Evolutionary conservation across 1,140 invertebrate genomes (phyloP), one percentile per base, ranked within the genome.

Genomic region (Cotesia chilonis): DNA sequence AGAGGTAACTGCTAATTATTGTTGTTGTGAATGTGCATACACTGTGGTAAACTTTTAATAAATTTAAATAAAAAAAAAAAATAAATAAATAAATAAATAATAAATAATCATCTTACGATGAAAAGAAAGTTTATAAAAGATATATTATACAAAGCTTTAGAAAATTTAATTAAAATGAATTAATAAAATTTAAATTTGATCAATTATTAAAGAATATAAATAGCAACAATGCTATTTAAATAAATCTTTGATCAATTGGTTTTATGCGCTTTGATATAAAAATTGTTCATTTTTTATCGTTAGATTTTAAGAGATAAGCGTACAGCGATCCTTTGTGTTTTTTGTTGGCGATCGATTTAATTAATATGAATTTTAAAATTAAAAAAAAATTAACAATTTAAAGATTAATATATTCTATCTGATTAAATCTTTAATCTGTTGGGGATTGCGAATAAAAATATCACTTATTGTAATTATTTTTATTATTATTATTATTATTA

Each of bases 381-480:
- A 77, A 73, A 74, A 76, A 28, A 64, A 70, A 28, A 77, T 35
- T 67, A 78, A 52, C 64, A 69, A 81, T 79, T 78, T 80, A 77
- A 73, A 79, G 65, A 75, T 37, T 61, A 74, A 68, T 73, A 78
- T 77, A 80, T 78, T 78, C 71, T 82, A 81, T 81, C 76, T 82
- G 78, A 82, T 78, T n/a, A 68, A 69, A 59, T 80, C 77, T 79
- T 76, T 63, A 80, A 57, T 5, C 4, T 74, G 81, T 84, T 84
- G 82, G 84, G 73, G 76, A 80, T 80, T 83, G 77, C 79, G 77
- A 83, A 70, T 12, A 83, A 82, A 81, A 84, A 84, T 83, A 85
- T 84, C 80, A 80, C 28, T 81, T 80, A 85, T 80, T 86, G 80
- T 85, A 83, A 85, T 82, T 84, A 85, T 68, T 79, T 68, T 79